Percentiles rank a stretch among this genome's conserved stretches.
These are phyloP conservation scores for Dynastes tityus DNA, from an alignment of 2,888 invertebrate species.

Conservation along the genomic window DNA sequence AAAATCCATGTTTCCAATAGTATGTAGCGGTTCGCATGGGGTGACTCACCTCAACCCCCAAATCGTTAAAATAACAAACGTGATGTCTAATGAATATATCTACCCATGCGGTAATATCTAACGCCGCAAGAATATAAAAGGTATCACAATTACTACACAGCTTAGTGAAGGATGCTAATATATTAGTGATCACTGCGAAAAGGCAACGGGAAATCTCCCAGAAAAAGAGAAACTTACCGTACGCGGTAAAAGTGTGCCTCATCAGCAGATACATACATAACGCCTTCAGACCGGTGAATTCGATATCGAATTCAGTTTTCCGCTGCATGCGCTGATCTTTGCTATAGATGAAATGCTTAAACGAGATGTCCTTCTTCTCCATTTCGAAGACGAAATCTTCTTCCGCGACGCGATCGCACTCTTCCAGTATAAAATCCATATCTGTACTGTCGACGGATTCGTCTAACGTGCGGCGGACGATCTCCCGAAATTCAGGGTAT, in stretches of 20 bases:
- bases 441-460: background rate
- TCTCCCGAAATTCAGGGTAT: constrained; percentile 68
- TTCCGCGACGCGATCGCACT: background rate
- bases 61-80: constrained; percentile 58
- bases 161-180: constrained; percentile 52
- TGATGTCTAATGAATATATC: constrained; percentile 60
- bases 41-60: constrained; percentile 58
- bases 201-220: constrained; percentile 57
- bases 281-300: constrained; percentile 2
- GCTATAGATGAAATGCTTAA: constrained; percentile 40
- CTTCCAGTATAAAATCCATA: constrained; percentile 2
- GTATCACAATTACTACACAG: constrained; percentile 35
- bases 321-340: background rate
- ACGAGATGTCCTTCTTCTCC: constrained; percentile 30
- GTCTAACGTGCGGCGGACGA: constrained; percentile 63
- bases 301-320: constrained; percentile 22
- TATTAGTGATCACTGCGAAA: constrained; percentile 53
- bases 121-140: constrained; percentile 52
- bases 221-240: constrained; percentile 56
- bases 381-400: constrained; percentile 3
- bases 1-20: constrained; percentile 59
- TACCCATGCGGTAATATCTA: constrained; percentile 56
- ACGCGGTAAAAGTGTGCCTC: constrained; percentile 52
- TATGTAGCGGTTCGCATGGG: constrained; percentile 57
- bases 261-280: constrained; percentile 51